Evolutionary conservation across 2,113 vertebrate species (phyloP).

Genomic region (Protobothrops flavoviridis): DNA sequence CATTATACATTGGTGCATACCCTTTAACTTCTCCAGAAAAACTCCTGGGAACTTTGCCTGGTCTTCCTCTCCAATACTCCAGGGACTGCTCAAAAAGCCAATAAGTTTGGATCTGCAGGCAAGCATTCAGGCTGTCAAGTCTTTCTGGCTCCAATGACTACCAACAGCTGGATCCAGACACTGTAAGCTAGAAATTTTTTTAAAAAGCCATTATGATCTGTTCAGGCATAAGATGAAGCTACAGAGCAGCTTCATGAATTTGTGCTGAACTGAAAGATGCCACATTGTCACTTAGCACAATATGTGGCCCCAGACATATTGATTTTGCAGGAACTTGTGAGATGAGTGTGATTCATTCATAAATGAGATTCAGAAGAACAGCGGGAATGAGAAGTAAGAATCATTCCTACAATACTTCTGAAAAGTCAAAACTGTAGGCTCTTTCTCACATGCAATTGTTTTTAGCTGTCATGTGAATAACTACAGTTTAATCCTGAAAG

Average conservation of each 20-base stretch:
- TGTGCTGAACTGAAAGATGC: background rate
- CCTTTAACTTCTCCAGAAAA: background rate
- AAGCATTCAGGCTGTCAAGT: background rate
- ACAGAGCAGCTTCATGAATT: background rate
- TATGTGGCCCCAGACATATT: background rate
- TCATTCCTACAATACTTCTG: background rate
- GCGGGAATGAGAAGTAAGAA: background rate
- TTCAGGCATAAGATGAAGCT: background rate
- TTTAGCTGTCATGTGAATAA: background rate
- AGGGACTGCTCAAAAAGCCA: background rate
- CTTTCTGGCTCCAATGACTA: background rate
- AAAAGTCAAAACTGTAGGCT: background rate
- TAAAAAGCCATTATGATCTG: background rate
- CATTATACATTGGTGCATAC: background rate
- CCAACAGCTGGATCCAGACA: background rate
- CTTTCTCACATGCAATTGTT: background rate
- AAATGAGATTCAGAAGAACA: background rate
- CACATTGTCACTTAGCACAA: background rate
- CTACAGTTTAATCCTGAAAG: background rate
- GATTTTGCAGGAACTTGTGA: background rate
- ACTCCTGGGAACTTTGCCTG: background rate
- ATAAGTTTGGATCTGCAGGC: background rate
- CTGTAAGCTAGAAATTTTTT: background rate
- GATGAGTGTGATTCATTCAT: background rate
- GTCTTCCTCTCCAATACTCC: background rate